A percentile compares a stretch with the other conserved stretches of the same genome.
Evolutionary conservation across 1,140 invertebrate species (phyloP).

Genomic region (Oedothorax gibbosus): DNA sequence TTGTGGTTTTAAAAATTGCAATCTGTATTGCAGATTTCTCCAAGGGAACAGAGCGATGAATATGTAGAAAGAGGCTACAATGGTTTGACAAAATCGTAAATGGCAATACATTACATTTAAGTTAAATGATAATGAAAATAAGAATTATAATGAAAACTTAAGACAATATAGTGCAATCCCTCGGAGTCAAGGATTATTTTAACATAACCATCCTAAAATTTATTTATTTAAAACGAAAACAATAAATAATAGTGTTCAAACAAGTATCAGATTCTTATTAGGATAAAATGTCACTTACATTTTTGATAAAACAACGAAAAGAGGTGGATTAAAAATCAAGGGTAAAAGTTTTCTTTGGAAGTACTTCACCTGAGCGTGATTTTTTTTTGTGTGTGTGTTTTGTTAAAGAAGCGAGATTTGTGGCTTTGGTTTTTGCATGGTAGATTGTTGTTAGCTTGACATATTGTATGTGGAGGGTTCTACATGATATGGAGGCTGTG

Average conservation of each 20-base stretch:
- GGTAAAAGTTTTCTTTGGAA: not conserved
- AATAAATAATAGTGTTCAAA: too few relatives aligned
- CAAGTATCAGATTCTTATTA: too few relatives aligned
- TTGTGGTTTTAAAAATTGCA: not conserved
- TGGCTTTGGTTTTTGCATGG: not conserved
- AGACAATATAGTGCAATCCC: too few relatives aligned
- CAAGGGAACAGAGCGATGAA: constrained; percentile 22
- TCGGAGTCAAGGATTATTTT: too few relatives aligned
- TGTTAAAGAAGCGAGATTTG: constrained; percentile 28
- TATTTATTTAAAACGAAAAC: too few relatives aligned
- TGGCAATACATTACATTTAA: too few relatives aligned
- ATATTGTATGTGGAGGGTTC: not conserved
- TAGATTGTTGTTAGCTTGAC: not conserved
- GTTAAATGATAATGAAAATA: too few relatives aligned
- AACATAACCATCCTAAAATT: too few relatives aligned
- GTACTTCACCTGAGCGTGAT: not conserved
- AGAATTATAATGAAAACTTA: too few relatives aligned
- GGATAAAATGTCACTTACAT: too few relatives aligned
- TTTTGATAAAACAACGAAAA: too few relatives aligned
- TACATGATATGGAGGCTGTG: constrained; percentile 2
- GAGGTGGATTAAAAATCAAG: constrained; percentile 48
- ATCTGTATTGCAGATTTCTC: constrained; percentile 53
- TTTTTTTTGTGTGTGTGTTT: constrained; percentile 11
- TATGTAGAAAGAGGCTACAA: constrained; percentile 12
- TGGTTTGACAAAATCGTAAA: too few relatives aligned